Conservation (phyloP, 2,797 vertebrate genomes). For the Argya squamiceps region DNA sequence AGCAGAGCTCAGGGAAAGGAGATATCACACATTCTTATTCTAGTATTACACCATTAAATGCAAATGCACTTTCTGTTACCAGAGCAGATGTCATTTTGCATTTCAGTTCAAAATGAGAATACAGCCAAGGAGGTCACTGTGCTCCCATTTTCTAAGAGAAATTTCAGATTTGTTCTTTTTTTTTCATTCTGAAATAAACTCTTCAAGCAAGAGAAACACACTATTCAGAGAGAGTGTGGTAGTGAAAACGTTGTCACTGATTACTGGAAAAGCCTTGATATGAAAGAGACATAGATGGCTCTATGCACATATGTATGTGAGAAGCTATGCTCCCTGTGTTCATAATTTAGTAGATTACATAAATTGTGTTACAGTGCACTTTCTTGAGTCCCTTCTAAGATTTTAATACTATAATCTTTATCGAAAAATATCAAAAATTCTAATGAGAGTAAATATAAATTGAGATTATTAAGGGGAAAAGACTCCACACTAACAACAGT, state of each 20-base stretch:
- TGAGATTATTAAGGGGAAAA: not conserved
- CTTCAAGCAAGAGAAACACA: not conserved
- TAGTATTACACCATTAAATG: not conserved
- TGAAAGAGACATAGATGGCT: not conserved
- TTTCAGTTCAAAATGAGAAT: not conserved
- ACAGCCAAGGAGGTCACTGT: not conserved
- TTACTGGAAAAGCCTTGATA: not conserved
- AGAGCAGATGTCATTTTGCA: not conserved
- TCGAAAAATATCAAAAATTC: not conserved
- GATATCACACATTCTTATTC: not conserved
- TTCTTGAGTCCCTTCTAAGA: not conserved
- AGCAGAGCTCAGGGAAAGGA: not conserved
- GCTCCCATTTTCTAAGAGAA: not conserved
- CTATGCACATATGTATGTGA: fast-evolving
- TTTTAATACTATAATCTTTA: not conserved
- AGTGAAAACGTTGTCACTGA: not conserved
- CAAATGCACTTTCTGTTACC: not conserved
- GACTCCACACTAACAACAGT: fast-evolving
- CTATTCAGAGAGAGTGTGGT: not conserved
- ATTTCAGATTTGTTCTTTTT: not conserved
- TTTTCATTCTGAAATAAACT: not conserved
- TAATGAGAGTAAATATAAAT: not conserved
- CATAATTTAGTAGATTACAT: not conserved
- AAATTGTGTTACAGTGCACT: not conserved
- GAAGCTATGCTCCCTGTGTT: not conserved